These are phyloP conservation scores for Petrocephalus schoutedeni DNA, from an alignment of 2,797 vertebrate species.

Conservation along the genomic window DNA sequence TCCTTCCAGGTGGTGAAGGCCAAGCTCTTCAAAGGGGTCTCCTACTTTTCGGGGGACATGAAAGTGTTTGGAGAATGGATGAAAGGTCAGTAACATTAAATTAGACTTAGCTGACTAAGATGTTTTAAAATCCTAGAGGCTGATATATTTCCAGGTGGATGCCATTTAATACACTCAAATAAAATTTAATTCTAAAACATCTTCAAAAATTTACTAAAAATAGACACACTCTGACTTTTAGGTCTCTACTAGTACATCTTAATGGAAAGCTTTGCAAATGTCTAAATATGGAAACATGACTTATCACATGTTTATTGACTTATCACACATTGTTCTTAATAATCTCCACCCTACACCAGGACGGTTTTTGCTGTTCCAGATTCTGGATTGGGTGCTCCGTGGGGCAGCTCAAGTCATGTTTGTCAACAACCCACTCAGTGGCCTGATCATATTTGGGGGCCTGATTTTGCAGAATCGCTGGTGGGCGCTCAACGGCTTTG, in stretches of 20 bases:
- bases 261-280: not conserved
- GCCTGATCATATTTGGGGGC: slow-evolving; percentile 75
- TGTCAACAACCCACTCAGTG: slow-evolving; percentile 89
- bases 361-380: slow-evolving; percentile 72
- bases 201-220: not conserved
- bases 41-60: slow-evolving; percentile 85
- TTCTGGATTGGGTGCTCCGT: slow-evolving; percentile 84
- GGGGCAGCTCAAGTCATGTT: slow-evolving; percentile 93
- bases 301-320: not conserved
- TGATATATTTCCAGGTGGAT: not conserved
- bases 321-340: not conserved
- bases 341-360: slow-evolving; percentile 55
- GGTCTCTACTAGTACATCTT: not conserved
- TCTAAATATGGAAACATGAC: not conserved
- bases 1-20: slow-evolving; percentile 28
- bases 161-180: not conserved
- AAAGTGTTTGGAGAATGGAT: slow-evolving; percentile 74
- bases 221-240: not conserved
- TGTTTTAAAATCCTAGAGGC: not conserved
- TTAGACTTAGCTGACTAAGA: not conserved
- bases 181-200: not conserved
- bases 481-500: slow-evolving; percentile 82
- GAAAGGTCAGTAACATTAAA: slow-evolving; percentile 66
- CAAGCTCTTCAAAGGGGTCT: slow-evolving; percentile 56
- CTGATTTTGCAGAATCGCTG: slow-evolving; percentile 89